A percentile compares a stretch with the other conserved stretches of the same genome.
Conservation (phyloP, 2,113 vertebrate species). For the human (Homo sapiens) region GRCh38 chr13:59463001-59463500, state of each 20-base stretch:
- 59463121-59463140: background rate
- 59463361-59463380: background rate
- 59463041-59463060: background rate
- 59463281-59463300: background rate
- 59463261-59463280: background rate
- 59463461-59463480: slow-evolving; percentile 30
- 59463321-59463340: slow-evolving; percentile 7
- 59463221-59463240: background rate
- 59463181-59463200: background rate
- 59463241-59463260: background rate
- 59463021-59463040: background rate
- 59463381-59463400: background rate
- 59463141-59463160: background rate
- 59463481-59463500: background rate
- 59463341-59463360: slow-evolving; percentile 1
- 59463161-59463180: background rate
- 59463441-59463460: slow-evolving; percentile 43
- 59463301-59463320: background rate
- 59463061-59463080: background rate
- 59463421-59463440: background rate
- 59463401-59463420: background rate
- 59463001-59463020: background rate
- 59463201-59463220: background rate
- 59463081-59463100: background rate
- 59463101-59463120: background rate